Percentiles rank a stretch among this genome's conserved stretches.
phyloP scores from a whole-genome alignment of 2,888 invertebrate genomes.

The Tyria jacobaeae region DNA sequence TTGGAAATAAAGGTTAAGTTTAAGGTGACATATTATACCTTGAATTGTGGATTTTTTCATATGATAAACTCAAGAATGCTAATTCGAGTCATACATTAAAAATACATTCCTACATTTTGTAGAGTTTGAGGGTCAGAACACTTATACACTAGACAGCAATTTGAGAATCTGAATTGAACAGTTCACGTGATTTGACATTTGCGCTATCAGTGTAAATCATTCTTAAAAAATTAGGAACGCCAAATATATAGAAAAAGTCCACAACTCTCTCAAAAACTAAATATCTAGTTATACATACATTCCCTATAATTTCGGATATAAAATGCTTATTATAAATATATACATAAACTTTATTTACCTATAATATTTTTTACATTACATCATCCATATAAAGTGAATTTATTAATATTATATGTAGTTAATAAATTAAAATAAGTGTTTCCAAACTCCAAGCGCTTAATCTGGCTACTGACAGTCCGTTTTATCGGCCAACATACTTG shows the following conservation, averaged over 20 bases:
- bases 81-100: background rate
- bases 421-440: constrained; percentile 81
- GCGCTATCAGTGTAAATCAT: too few relatives aligned
- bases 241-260: background rate
- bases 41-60: constrained; percentile 8
- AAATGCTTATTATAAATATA: constrained; percentile 12
- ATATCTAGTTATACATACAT: constrained; percentile 27
- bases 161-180: background rate
- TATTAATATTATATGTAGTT: constrained; percentile 72
- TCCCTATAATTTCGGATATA: constrained; percentile 15
- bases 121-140: background rate
- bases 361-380: constrained; percentile 42
- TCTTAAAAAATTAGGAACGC: too few relatives aligned
- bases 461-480: constrained; percentile 5
- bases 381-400: constrained; percentile 80
- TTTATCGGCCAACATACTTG: background rate
- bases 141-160: background rate
- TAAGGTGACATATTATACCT: constrained; percentile 15
- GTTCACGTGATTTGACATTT: too few relatives aligned
- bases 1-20: constrained; percentile 33
- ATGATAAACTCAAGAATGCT: background rate
- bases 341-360: constrained; percentile 7
- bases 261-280: constrained; percentile 12
- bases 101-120: background rate
- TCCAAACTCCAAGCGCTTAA: constrained; percentile 46